Percentiles rank a stretch among this genome's conserved stretches.
These are phyloP conservation scores for Onthophagus sagittarius DNA, from an alignment of 2,888 invertebrate species.

Conservation along the genomic window DNA sequence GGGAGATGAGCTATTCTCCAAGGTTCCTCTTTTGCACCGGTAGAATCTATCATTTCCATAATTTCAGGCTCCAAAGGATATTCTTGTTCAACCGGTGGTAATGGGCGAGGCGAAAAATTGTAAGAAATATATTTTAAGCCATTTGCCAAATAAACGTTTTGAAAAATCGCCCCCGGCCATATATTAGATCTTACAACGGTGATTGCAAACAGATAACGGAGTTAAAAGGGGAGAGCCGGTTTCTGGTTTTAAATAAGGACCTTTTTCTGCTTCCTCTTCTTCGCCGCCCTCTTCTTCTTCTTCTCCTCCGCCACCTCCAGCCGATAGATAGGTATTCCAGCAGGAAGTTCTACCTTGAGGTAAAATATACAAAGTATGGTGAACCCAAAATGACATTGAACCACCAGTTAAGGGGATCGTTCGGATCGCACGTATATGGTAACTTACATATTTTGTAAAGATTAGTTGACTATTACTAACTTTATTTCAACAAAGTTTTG, in stretches of 20 bases:
- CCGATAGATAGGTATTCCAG: conserved; percentile 61
- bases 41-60: conserved; percentile 76
- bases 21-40: conserved; percentile 75
- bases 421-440: conserved; percentile 68
- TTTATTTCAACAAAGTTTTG: too few relatives aligned
- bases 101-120: conserved; percentile 68
- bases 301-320: conserved; percentile 36
- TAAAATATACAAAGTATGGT: conserved; percentile 73
- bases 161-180: conserved; percentile 78
- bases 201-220: conserved; percentile 66
- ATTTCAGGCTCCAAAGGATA: conserved; percentile 71
- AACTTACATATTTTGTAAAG: too few relatives aligned
- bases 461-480: too few relatives aligned
- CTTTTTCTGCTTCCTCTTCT: conserved; percentile 52
- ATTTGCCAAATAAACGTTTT: conserved; percentile 52
- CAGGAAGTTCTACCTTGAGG: conserved; percentile 70
- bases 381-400: conserved; percentile 76
- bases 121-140: conserved; percentile 68
- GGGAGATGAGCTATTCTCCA: conserved; percentile 65
- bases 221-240: conserved; percentile 67
- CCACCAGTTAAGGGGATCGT: conserved; percentile 64
- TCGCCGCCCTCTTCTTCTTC: conserved; percentile 45
- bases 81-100: conserved; percentile 66
- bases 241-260: conserved; percentile 56
- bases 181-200: conserved; percentile 70